Base-by-base conservation (phyloP, 2,113 vertebrate genomes). In the Lonchura striata region DNA sequence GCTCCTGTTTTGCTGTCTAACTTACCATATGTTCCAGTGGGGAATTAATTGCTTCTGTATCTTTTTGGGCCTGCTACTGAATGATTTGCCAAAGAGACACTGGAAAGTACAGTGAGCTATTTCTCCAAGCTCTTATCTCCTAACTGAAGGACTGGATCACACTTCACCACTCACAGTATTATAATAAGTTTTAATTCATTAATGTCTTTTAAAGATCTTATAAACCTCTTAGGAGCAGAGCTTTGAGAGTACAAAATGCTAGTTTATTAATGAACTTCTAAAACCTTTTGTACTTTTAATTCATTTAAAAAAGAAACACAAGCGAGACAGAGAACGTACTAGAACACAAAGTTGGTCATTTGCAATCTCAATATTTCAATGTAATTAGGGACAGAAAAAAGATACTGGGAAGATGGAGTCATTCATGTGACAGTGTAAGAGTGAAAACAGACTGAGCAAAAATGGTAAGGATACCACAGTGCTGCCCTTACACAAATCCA, bases 151-250 rank as follows among this genome's bases (percentile, higher is more conserved):
- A 59, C 37, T 85, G 50, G 74, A 95, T 95, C 70, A 65, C 49
- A 75, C 56, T 78, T 90, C 41, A 68, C 37, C 39, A 89, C 78
- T 86, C 41, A 33, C 13, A 60, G n/a, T 82, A 33, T 76, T 79
- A 46, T 77, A 88, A 30, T 63, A 65, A 84, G 69, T 89, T 53
- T 91, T 89, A 86, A 91, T 91, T 85, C 49, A 75, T 89, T 78
- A 88, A 75, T 70, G 35, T 56, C 90, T 95, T 89, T 84, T 54
- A 85, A 91, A 88, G 47, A 59, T 92, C 78, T 86, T 86, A 47
- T 71, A 86, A 94, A 81, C n/a, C 82, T 94, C 65, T 41, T 59
- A 57, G 66, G 61, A 68, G 68, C n/a, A 74, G 82, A 84, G 35
- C 30, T 86, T 66, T 85, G 46, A 1, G 7, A 95, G 68, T 75